A percentile compares a stretch with the other conserved stretches of the same genome.
phyloP scores from a whole-genome alignment of 2,797 vertebrate species.

The Molossus alvarezi region DNA sequence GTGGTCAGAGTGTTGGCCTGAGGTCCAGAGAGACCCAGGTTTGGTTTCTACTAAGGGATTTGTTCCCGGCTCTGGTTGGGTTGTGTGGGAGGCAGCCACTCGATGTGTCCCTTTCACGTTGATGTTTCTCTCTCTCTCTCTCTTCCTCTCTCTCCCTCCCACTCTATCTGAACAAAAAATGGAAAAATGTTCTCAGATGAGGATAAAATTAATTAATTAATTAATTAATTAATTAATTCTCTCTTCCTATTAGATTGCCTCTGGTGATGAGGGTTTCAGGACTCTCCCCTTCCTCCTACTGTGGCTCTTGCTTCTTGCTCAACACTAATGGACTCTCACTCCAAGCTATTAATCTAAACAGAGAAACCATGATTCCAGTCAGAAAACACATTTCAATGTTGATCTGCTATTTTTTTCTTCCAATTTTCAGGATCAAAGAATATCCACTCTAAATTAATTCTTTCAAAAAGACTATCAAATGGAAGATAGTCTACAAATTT shows the following conservation, averaged over 20 bases:
- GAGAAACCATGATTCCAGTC: background rate
- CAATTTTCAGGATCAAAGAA: constrained; percentile 54
- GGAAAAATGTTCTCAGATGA: too few species aligned
- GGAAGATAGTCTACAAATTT: constrained; percentile 16
- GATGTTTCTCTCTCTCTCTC: too few species aligned
- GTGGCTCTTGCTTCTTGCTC: background rate
- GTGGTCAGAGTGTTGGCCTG: too few species aligned
- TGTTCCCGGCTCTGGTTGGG: too few species aligned
- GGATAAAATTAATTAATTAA: too few species aligned
- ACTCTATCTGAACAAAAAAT: too few species aligned
- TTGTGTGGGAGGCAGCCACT: too few species aligned
- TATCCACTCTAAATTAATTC: constrained; percentile 29
- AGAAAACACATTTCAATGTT: constrained; percentile 11
- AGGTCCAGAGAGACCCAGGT: too few species aligned
- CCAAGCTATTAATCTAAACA: background rate
- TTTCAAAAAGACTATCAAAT: constrained; percentile 36
- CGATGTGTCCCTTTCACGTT: too few species aligned
- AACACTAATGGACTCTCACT: background rate
- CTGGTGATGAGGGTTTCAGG: background rate
- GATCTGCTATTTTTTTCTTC: background rate
- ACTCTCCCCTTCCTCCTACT: background rate
- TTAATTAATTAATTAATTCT: background rate
- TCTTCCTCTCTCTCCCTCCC: too few species aligned
- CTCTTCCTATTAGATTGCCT: background rate
- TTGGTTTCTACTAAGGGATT: too few species aligned